Base-by-base conservation (phyloP, 2,888 invertebrate species). In the Lydus trimaculatus region DNA sequence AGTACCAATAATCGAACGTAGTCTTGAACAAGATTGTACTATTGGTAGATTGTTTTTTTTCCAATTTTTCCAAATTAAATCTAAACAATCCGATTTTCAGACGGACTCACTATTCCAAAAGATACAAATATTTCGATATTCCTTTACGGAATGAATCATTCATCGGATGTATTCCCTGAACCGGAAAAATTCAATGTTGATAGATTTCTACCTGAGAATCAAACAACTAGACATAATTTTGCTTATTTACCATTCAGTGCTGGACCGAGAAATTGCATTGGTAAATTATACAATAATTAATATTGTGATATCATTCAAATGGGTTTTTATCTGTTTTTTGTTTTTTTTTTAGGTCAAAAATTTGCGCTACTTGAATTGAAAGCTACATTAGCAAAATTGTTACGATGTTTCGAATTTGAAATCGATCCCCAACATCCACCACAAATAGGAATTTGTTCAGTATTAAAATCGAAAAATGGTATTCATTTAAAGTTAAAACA, bases 291-390 rank as follows among this genome's bases (percentile, higher is more conserved):
- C 9, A 62, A 58, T 5, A 64, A 36, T 36, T 31, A 36, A n/a
- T 31, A 52, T 58, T 31, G n/a, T n/a, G n/a, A n/a, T n/a, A n/a
- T n/a, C n/a, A n/a, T n/a, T n/a, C n/a, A n/a, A n/a, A n/a, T n/a
- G n/a, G n/a, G n/a, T n/a, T n/a, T n/a, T n/a, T n/a, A n/a, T n/a
- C n/a, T n/a, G n/a, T n/a, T n/a, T n/a, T n/a, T n/a, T n/a, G n/a
- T n/a, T 1, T 17, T 33, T 25, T 39, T 85, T 85, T 4, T 82
- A 91, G 91, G 92, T 25, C 89, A 91, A 83, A 88, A 89, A 75
- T 92, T 90, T 78, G 91, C 91, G 0, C 87, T 90, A 81, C 80
- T 90, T 39, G 91, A 91, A 80, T 87, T 91, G n/a, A 89, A 89
- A 81, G 87, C 89, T 66, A 79, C 90, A 1, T 77, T 92, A 25